These are phyloP conservation scores for Paralvinella palmiformis DNA, from an alignment of 1,140 invertebrate genomes.

Conservation along the genomic window DNA sequence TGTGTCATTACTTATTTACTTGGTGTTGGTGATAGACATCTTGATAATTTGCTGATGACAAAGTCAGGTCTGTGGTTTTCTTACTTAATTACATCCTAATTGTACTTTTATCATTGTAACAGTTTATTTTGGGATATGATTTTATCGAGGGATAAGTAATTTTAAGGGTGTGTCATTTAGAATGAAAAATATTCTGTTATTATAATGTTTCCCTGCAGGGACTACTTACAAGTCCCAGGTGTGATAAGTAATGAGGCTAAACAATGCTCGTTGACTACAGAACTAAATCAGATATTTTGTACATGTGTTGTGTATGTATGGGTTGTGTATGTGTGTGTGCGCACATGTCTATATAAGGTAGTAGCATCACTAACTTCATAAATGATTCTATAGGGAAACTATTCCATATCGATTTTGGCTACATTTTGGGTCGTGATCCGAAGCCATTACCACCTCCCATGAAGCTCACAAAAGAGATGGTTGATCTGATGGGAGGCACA, in stretches of 20 bases:
- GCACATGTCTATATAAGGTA: background rate
- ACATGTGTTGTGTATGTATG: too few species aligned
- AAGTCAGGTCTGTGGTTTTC: constrained; percentile 61
- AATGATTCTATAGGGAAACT: constrained; percentile 61
- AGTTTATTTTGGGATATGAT: too few species aligned
- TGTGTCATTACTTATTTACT: constrained; percentile 97
- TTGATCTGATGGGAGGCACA: constrained; percentile 96
- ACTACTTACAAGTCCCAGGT: too few species aligned
- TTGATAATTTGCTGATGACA: constrained; percentile 93
- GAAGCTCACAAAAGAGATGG: constrained; percentile 95
- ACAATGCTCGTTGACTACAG: too few species aligned
- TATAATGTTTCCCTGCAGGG: too few species aligned
- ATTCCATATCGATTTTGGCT: constrained; percentile 99
- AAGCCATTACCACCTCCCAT: constrained; percentile 97
- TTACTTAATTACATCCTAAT: too few species aligned
- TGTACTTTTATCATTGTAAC: too few species aligned
- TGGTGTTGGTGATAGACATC: constrained; percentile 94
- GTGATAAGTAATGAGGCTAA: too few species aligned
- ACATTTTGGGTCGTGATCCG: constrained; percentile 94
- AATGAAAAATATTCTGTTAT: too few species aligned
- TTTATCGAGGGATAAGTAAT: too few species aligned
- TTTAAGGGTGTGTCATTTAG: too few species aligned
- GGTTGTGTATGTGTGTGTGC: background rate
- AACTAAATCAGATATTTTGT: too few species aligned
- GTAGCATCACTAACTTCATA: background rate